Evolutionary conservation across 2,797 vertebrate genomes (phyloP).

Genomic region (Acipenser ruthenus): DNA sequence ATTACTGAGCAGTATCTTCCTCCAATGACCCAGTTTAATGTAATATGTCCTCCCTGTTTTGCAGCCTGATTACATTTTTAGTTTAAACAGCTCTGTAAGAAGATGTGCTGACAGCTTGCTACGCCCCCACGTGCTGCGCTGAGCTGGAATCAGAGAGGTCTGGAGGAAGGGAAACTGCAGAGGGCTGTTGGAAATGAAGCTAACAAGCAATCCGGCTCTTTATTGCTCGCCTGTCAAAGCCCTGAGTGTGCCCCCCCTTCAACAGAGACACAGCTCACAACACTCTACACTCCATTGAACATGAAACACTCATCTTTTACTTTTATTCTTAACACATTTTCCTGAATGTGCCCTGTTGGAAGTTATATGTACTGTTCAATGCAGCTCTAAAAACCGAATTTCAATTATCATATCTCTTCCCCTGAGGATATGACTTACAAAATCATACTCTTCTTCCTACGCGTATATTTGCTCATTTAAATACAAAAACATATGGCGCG

Average conservation of each 20-base stretch:
- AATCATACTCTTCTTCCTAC: no score
- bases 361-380: no score
- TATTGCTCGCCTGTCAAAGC: not conserved
- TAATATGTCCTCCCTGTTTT: not conserved
- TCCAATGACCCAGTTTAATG: conserved; percentile 34
- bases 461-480: no score
- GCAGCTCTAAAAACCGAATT: no score
- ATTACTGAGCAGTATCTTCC: not conserved
- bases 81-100: conserved; percentile 2
- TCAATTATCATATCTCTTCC: no score
- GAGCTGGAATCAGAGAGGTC: not conserved
- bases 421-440: no score
- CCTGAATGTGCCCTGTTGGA: no score
- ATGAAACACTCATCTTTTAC: not conserved
- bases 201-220: conserved; percentile 3
- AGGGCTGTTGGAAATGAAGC: not conserved
- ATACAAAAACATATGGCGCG: no score
- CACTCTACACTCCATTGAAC: not conserved
- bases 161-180: not conserved
- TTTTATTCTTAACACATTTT: no score
- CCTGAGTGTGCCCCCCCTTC: not conserved
- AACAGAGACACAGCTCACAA: not conserved
- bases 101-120: conserved; percentile 10
- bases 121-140: conserved; percentile 7
- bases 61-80: conserved; percentile 10